phyloP scores from a whole-genome alignment of 2,888 invertebrate species.

The Panopea generosa region DNA sequence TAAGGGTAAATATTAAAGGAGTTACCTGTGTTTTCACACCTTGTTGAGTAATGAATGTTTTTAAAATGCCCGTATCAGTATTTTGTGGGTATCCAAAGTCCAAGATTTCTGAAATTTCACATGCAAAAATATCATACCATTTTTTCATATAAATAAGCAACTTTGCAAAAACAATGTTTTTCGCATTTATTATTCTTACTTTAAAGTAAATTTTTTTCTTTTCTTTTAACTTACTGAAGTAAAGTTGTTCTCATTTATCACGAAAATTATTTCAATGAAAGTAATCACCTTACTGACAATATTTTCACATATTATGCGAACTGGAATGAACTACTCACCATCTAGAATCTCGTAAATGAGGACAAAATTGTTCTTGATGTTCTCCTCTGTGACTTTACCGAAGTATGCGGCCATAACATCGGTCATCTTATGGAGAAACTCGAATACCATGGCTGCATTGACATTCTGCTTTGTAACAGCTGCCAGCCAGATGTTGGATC shows the following conservation, averaged over 20 bases:
- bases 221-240: no score
- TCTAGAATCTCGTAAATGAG: conserved; percentile 99
- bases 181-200: no score
- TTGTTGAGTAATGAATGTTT: conserved; percentile 99
- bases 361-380: conserved; percentile 99
- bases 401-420: conserved; percentile 99
- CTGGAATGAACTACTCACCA: conserved; percentile 90
- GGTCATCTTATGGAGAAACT: conserved; percentile 97
- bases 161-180: no score
- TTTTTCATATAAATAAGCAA: background rate
- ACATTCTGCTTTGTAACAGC: conserved; percentile 99
- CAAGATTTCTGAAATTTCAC: conserved; percentile 92
- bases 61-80: conserved; percentile 99
- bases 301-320: no score
- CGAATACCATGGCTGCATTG: conserved; percentile 99
- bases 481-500: conserved; percentile 99
- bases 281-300: no score
- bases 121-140: background rate
- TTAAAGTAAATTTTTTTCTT: no score
- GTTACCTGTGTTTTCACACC: conserved; percentile 95
- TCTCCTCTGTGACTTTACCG: conserved; percentile 99
- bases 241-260: no score
- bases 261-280: no score
- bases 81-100: conserved; percentile 99
- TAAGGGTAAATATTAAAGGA: no score